These are phyloP conservation scores for Antrozous pallidus DNA, from an alignment of 2,797 vertebrate genomes.

Conservation along the genomic window DNA sequence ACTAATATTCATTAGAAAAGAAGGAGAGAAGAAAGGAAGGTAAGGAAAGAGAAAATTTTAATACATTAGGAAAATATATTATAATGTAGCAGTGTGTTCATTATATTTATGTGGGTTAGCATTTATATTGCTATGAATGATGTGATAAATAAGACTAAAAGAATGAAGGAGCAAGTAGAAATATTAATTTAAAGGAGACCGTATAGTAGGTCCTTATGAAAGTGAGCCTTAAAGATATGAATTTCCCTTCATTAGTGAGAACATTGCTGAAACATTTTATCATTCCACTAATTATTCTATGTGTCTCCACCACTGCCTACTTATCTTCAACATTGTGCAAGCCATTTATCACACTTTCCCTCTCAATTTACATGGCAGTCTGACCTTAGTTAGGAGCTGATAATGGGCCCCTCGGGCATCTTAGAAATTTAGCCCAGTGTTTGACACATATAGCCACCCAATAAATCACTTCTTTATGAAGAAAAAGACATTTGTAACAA, in stretches of 20 bases:
- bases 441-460: not conserved
- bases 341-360: not conserved
- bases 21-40: not conserved
- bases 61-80: not conserved
- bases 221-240: not conserved
- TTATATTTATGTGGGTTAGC: not conserved
- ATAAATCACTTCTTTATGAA: not conserved
- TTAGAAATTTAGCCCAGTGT: not conserved
- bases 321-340: not conserved
- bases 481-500: not conserved
- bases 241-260: not conserved
- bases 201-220: not conserved
- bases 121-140: not conserved
- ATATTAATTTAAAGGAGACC: not conserved
- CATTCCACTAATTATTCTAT: not conserved
- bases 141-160: not conserved
- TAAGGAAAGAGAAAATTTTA: not conserved
- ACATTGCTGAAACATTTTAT: not conserved
- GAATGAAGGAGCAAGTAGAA: not conserved
- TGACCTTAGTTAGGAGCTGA: not conserved
- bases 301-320: not conserved
- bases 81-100: not conserved
- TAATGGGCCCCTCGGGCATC: not conserved
- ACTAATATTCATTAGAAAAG: not conserved
- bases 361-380: not conserved